Percentiles rank a stretch among this genome's conserved stretches.
Evolutionary conservation across 2,888 invertebrate genomes (phyloP).

Genomic region (Folsomia candida): DNA sequence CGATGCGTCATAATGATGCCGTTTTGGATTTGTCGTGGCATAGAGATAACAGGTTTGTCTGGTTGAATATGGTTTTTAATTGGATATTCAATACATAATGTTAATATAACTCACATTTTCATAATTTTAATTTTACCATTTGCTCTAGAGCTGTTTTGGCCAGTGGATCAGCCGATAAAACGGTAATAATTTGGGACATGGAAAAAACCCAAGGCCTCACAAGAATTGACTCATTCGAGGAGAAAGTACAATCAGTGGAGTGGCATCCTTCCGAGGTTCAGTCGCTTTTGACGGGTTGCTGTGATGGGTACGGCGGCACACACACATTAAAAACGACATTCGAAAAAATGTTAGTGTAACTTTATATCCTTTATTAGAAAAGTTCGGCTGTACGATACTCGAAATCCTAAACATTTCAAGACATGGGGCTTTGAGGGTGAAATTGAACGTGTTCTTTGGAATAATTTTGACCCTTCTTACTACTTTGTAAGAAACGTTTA

Average conservation of each 20-base stretch:
- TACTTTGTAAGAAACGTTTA: constrained; percentile 64
- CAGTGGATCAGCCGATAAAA: constrained; percentile 87
- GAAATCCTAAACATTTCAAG: constrained; percentile 62
- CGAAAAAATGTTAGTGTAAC: constrained; percentile 8
- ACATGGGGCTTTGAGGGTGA: constrained; percentile 75
- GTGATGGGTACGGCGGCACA: constrained; percentile 63
- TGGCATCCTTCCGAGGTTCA: constrained; percentile 84
- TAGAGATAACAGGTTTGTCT: neutral
- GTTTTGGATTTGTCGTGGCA: constrained; percentile 89
- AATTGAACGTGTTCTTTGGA: constrained; percentile 84
- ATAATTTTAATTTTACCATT: constrained; percentile 45
- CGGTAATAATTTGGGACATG: constrained; percentile 88
- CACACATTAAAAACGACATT: neutral
- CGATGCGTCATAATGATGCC: constrained; percentile 78
- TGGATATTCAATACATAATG: neutral
- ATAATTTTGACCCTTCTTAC: constrained; percentile 71
- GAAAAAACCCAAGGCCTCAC: constrained; percentile 74
- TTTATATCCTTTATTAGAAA: constrained; percentile 56
- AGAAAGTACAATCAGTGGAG: constrained; percentile 78
- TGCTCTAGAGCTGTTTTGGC: constrained; percentile 75
- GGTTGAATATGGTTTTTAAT: no score
- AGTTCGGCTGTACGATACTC: constrained; percentile 79
- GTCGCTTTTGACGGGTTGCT: constrained; percentile 76
- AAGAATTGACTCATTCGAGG: constrained; percentile 69
- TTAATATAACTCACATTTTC: neutral